phyloP scores from a whole-genome alignment of 2,113 vertebrate species.

The Ailurus styani region DNA sequence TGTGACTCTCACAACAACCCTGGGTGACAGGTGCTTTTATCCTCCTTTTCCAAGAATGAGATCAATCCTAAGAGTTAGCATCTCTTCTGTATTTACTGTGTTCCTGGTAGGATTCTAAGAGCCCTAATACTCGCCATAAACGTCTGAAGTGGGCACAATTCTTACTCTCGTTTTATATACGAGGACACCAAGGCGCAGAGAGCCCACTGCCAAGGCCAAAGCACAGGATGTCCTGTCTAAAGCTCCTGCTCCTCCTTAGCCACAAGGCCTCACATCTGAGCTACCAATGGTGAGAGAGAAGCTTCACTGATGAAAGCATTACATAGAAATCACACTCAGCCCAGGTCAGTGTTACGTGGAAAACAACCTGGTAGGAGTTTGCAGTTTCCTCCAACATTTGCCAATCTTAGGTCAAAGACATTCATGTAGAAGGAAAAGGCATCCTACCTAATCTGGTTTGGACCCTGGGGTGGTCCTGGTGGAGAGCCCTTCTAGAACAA shows the following conservation, averaged over 20 bases:
- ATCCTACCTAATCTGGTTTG: neutral
- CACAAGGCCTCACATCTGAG: neutral
- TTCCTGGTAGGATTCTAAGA: neutral
- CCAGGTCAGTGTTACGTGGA: neutral
- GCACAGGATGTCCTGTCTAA: neutral
- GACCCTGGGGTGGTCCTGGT: neutral
- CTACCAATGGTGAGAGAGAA: neutral
- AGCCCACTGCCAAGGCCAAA: neutral
- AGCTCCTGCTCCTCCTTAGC: neutral
- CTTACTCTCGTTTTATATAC: neutral
- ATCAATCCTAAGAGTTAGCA: neutral
- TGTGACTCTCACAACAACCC: neutral
- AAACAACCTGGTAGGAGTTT: neutral
- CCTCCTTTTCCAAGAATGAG: neutral
- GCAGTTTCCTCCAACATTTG: neutral
- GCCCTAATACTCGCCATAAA: neutral
- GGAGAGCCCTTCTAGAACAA: neutral
- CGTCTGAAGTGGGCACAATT: neutral
- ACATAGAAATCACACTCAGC: neutral
- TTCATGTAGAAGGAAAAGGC: neutral
- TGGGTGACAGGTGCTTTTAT: neutral
- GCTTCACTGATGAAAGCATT: neutral
- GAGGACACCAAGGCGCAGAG: neutral
- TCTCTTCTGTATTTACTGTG: neutral
- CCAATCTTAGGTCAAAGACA: neutral